Evolutionary conservation across 35 echinoderm and acorn worm species (phyloP).

Genomic region (Heliocidaris tuberculata): DNA sequence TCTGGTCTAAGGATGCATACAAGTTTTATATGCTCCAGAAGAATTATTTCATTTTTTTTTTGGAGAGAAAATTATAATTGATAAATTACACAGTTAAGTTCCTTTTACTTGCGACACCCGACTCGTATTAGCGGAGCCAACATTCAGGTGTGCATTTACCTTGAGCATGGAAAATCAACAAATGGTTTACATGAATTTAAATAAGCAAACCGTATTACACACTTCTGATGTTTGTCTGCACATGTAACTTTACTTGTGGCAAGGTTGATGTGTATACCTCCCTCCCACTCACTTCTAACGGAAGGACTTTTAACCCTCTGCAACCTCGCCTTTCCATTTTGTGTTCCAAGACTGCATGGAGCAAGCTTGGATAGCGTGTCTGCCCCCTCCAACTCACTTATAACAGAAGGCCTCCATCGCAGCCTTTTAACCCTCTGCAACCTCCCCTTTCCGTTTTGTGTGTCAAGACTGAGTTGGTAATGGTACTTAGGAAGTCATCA

Average conservation of each 20-base stretch:
- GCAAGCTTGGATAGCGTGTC: background rate
- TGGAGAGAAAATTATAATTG: too few species aligned
- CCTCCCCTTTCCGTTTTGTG: slow-evolving; percentile 11
- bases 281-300: background rate
- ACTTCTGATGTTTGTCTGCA: background rate
- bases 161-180: too few species aligned
- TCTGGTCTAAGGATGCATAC: too few species aligned
- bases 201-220: background rate
- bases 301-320: background rate
- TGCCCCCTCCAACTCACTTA: background rate
- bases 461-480: slow-evolving; percentile 24
- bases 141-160: too few species aligned
- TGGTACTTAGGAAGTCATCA: slow-evolving; percentile 10
- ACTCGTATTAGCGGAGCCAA: too few species aligned
- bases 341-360: background rate
- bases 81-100: too few species aligned
- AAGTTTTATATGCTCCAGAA: too few species aligned
- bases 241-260: background rate
- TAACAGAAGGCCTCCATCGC: background rate
- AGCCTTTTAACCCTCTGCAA: background rate
- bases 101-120: too few species aligned
- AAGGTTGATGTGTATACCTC: background rate
- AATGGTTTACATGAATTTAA: too few species aligned
- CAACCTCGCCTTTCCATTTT: background rate
- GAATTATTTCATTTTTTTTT: too few species aligned